phyloP scores from a whole-genome alignment of 2,797 vertebrate species.

The Delichon dasypus region DNA sequence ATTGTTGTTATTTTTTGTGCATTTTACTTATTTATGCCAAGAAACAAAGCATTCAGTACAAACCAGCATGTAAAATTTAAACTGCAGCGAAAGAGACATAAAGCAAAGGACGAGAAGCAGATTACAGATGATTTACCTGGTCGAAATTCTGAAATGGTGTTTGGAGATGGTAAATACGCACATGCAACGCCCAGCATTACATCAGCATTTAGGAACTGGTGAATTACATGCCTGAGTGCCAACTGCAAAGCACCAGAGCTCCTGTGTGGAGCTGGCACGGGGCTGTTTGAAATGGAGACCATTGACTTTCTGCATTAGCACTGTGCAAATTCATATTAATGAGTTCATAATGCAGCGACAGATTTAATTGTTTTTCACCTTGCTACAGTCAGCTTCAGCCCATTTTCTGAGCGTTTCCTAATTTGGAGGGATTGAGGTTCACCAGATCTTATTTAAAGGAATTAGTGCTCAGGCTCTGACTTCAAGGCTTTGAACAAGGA shows the following conservation, averaged over 20 bases:
- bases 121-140: slow-evolving; percentile 1
- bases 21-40: slow-evolving; percentile 47
- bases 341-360: background rate
- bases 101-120: background rate
- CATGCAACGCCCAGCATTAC: slow-evolving; percentile 1
- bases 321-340: slow-evolving; percentile 14
- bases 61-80: slow-evolving; percentile 20
- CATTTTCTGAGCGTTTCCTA: background rate
- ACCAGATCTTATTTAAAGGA: background rate
- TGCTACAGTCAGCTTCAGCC: background rate
- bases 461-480: background rate
- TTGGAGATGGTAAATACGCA: slow-evolving; percentile 17
- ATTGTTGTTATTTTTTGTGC: slow-evolving; percentile 3
- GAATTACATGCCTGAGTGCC: slow-evolving; percentile 35
- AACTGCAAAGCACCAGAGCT: background rate
- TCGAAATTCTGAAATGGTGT: background rate
- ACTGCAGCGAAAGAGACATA: background rate
- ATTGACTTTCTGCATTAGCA: background rate
- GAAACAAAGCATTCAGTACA: slow-evolving; percentile 1
- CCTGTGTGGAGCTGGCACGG: background rate
- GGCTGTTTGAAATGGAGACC: background rate
- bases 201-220: slow-evolving; percentile 18
- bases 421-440: background rate
- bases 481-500: background rate
- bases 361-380: slow-evolving; percentile 35